Conservation (phyloP, 2,797 vertebrate genomes). For the Emydoidea blandingii region DNA sequence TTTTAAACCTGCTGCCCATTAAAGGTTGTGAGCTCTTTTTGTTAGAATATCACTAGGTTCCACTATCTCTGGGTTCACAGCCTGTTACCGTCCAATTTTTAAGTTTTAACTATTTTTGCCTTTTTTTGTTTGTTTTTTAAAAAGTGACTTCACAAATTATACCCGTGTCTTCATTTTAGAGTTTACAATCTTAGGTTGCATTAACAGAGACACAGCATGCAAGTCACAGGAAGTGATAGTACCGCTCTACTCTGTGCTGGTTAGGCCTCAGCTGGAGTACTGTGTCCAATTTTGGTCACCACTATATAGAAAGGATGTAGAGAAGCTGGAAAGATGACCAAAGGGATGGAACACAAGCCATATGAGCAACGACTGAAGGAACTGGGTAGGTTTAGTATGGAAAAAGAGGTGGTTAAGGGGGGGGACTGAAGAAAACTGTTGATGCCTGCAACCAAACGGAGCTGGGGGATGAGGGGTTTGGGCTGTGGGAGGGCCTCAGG, state of each 20-base stretch:
- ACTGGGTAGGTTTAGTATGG: not conserved
- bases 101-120: not conserved
- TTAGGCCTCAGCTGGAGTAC: not conserved
- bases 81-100: not conserved
- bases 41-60: not conserved
- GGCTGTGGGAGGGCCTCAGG: no score
- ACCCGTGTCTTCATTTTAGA: not conserved
- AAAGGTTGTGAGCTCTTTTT: not conserved
- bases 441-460: no score
- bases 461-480: no score
- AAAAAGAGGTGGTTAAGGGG: not conserved
- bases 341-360: not conserved
- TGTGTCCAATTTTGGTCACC: not conserved
- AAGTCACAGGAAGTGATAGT: not conserved
- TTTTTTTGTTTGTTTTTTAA: no score
- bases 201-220: not conserved
- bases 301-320: not conserved
- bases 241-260: not conserved
- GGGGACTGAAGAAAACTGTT: no score
- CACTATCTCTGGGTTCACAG: not conserved
- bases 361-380: not conserved
- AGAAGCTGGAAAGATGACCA: not conserved
- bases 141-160: not conserved
- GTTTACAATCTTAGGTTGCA: not conserved
- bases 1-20: no score